Evolutionary conservation across 2,888 invertebrate species (phyloP).

Genomic region (Mesorhabditis spiculigera): DNA sequence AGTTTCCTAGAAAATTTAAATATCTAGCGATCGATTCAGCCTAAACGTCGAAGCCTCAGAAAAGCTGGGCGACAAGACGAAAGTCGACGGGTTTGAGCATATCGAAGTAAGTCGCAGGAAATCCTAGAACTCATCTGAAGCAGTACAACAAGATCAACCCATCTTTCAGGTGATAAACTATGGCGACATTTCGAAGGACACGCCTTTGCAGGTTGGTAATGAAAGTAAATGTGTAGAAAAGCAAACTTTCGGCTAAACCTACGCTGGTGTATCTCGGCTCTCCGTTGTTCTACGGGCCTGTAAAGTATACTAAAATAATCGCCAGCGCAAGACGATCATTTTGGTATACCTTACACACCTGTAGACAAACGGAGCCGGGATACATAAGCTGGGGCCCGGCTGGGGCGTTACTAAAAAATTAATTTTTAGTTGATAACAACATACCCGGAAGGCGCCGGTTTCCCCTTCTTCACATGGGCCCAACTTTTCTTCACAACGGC

Average conservation of each 20-base stretch:
- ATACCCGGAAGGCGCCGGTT: constrained; percentile 56
- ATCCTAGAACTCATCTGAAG: not conserved
- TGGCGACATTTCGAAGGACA: constrained; percentile 27
- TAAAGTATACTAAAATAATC: too few species aligned
- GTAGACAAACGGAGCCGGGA: constrained; percentile 21
- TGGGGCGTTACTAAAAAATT: constrained; percentile 14
- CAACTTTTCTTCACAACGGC: constrained; percentile 56
- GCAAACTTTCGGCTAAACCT: not conserved
- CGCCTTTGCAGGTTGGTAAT: constrained; percentile 35
- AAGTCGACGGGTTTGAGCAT: constrained; percentile 37
- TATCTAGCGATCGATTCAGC: constrained; percentile 19
- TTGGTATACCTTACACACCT: too few species aligned
- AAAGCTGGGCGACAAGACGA: constrained; percentile 41
- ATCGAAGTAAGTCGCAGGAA: constrained; percentile 25
- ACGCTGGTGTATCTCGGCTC: too few species aligned
- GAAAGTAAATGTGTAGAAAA: not conserved
- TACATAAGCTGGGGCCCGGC: constrained; percentile 16
- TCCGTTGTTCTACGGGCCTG: too few species aligned
- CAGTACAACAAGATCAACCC: not conserved
- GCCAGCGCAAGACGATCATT: too few species aligned
- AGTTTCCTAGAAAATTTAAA: constrained; percentile 12
- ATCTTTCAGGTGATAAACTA: constrained; percentile 39
- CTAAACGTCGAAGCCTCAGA: constrained; percentile 39
- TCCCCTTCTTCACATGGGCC: constrained; percentile 58
- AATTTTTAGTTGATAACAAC: constrained; percentile 50